phyloP scores from a whole-genome alignment of 2,888 invertebrate genomes.

The Macrosoma leucophasiata region DNA sequence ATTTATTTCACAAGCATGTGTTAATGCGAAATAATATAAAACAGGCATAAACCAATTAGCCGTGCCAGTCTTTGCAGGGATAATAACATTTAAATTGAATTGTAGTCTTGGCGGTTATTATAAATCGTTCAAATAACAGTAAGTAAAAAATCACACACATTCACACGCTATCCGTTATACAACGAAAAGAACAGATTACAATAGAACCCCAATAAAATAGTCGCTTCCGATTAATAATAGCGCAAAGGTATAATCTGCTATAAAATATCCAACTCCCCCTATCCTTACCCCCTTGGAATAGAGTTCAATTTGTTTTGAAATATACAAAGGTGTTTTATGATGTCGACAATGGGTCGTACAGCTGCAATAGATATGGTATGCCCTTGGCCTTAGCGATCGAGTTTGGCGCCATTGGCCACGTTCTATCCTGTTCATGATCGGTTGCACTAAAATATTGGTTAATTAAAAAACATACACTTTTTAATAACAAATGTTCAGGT shows the following conservation, averaged over 20 bases:
- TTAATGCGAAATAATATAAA: too few species aligned
- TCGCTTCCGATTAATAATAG: conserved; percentile 48
- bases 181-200: conserved; percentile 25
- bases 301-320: conserved; percentile 27
- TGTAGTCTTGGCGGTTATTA: too few species aligned
- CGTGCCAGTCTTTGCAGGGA: too few species aligned
- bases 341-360: conserved; percentile 45
- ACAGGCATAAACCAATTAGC: too few species aligned
- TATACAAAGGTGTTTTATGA: conserved; percentile 30
- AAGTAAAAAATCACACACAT: too few species aligned
- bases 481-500: too few species aligned
- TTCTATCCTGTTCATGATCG: conserved; percentile 22
- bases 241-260: conserved; percentile 27
- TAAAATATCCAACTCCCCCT: conserved; percentile 16
- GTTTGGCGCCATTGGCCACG: conserved; percentile 27
- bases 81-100: too few species aligned
- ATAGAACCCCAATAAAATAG: conserved; percentile 40
- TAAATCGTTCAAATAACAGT: too few species aligned
- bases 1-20: too few species aligned
- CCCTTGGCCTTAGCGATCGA: conserved; percentile 30
- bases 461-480: conserved; percentile 7
- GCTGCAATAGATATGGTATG: conserved; percentile 41
- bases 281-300: conserved; percentile 22
- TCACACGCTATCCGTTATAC: too few species aligned
- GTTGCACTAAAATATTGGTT: conserved; percentile 19